Evolutionary conservation across 2,797 vertebrate species (phyloP), one percentile per base, ranked within the genome.

Genomic region (Aulostomus chinensis): DNA sequence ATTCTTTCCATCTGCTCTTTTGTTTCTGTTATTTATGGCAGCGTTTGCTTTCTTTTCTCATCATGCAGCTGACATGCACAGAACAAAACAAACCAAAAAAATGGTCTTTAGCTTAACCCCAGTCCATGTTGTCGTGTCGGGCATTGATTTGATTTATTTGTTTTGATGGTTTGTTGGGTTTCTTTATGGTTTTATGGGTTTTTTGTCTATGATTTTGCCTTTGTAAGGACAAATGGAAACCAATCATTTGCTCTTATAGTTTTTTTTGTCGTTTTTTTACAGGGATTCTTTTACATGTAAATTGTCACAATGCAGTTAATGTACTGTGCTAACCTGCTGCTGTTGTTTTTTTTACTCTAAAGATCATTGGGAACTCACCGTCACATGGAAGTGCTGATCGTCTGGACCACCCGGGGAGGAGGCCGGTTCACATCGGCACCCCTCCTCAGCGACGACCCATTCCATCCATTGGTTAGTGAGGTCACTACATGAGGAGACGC

Each of bases 391-490:
- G 91, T 47, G 79, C 84, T 0, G 93, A 96, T 62, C 91, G 91
- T 73, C 81, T 28, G 78, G 94, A 98, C 61, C 93, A 91, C 16
- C 73, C 81, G 2, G 90, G 92, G 59, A 90, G 93, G 73, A 93
- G 94, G 87, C 81, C 83, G 55, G 78, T 91, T 68, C 94, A 92
- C 4, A 84, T 93, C 60, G 83, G 91, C 40, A 80, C 81, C 20
- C 91, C 90, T 52, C 86, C 92, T 30, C 94, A 90, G 46, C 90
- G 94, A 73, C 82, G 93, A 35, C 91, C 94, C 68, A 94, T 94
- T 75, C 94, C 94, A 50, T 92, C 95, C 81, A 94, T 96, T 74
- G 97, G 97, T 99, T 85, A 99, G 96, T 98, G 90, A 78, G 84
- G 82, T 89, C 82, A 79, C 68, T 62, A 77, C 53, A 68, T 60